Conservation (phyloP, 2,888 invertebrate species). For the Adineta ricciae region DNA sequence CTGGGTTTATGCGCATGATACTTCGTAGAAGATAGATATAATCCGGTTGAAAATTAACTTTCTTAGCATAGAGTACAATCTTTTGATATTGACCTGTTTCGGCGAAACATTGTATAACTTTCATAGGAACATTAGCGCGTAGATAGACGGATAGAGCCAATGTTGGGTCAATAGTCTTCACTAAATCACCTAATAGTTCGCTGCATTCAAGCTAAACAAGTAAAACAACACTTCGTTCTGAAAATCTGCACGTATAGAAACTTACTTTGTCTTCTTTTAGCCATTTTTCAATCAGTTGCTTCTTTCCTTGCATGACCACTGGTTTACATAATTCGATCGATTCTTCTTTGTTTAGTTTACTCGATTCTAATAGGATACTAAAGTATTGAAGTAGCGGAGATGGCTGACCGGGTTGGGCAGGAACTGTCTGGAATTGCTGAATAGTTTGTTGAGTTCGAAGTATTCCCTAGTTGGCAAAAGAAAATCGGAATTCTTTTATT, state of each 20-base stretch:
- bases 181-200: constrained; percentile 93
- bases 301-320: constrained; percentile 83
- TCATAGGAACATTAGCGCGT: constrained; percentile 91
- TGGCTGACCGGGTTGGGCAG: constrained; percentile 82
- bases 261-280: constrained; percentile 70
- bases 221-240: no score
- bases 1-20: constrained; percentile 91
- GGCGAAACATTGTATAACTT: constrained; percentile 96
- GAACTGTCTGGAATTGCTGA: constrained; percentile 92
- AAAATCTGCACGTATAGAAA: no score
- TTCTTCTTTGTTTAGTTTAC: constrained; percentile 93
- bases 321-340: constrained; percentile 93
- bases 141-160: constrained; percentile 91
- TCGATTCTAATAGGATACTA: constrained; percentile 90
- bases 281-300: constrained; percentile 94
- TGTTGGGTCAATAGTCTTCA: constrained; percentile 90
- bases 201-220: constrained; percentile 72
- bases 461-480: constrained; percentile 59
- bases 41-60: constrained; percentile 91
- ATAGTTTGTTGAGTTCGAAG: constrained; percentile 93
- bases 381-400: constrained; percentile 95
- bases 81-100: constrained; percentile 99
- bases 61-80: constrained; percentile 95
- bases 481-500: constrained; percentile 35
- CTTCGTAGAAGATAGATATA: constrained; percentile 87